Evolutionary conservation across 2,888 invertebrate species (phyloP).

Genomic region (Agrotis puta): DNA sequence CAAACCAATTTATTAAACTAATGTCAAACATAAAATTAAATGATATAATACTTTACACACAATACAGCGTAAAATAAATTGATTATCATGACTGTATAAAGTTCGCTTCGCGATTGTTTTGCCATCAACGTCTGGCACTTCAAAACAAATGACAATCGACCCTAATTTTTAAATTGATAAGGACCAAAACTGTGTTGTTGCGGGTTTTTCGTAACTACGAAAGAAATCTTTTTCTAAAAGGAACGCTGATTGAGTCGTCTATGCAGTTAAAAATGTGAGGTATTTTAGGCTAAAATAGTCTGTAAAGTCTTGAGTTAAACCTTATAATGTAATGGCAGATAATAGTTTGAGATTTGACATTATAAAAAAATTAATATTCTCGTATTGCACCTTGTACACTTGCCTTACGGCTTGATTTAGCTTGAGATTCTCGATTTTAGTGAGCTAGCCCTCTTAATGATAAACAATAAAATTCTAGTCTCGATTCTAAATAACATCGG

Average conservation of each 20-base stretch:
- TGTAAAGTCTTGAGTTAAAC: background rate
- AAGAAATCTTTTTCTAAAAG: slow-evolving; percentile 16
- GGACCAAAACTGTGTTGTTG: slow-evolving; percentile 14
- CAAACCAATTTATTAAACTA: background rate
- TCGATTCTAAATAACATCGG: slow-evolving; percentile 24
- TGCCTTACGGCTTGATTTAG: too few species aligned
- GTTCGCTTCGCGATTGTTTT: background rate
- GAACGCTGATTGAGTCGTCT: slow-evolving; percentile 20
- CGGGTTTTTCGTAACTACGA: slow-evolving; percentile 13
- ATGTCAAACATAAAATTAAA: background rate
- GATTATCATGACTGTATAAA: slow-evolving; percentile 11
- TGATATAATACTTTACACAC: slow-evolving; percentile 3
- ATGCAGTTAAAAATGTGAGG: background rate
- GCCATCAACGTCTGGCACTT: background rate
- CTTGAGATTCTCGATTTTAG: too few species aligned
- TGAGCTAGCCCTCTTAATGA: background rate
- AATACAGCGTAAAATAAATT: background rate
- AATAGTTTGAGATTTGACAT: background rate
- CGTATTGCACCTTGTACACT: too few species aligned
- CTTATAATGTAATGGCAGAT: background rate
- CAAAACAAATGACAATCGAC: slow-evolving; percentile 35
- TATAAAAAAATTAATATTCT: too few species aligned
- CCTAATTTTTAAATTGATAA: slow-evolving; percentile 37
- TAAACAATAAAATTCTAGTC: slow-evolving; percentile 6
- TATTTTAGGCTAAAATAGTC: background rate